Conservation (phyloP, 2,113 vertebrate genomes). For the Girardinichthys multiradiatus region DNA sequence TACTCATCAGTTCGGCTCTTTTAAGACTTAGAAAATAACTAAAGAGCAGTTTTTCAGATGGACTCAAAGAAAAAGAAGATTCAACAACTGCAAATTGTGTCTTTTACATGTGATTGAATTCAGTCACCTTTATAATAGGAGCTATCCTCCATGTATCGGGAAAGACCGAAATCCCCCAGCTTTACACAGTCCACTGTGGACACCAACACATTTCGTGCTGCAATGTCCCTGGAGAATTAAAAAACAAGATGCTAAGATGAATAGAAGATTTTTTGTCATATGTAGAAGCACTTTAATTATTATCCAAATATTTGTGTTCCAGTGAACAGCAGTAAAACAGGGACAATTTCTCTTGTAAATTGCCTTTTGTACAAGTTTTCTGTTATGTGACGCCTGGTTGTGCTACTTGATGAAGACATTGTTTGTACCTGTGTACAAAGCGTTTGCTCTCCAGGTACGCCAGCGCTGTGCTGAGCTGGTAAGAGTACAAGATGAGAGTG, state of each 20-base stretch:
- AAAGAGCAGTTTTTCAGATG: not conserved
- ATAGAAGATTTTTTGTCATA: not conserved
- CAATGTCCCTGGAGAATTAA: slow-evolving; percentile 90
- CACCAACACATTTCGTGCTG: slow-evolving; percentile 96
- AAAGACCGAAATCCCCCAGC: slow-evolving; percentile 96
- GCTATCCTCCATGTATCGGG: slow-evolving; percentile 99
- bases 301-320: not conserved
- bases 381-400: not conserved
- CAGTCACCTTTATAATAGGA: slow-evolving; percentile 97
- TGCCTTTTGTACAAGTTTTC: not conserved
- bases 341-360: not conserved
- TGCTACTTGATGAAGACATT: not conserved
- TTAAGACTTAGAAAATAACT: slow-evolving; percentile 8
- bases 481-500: slow-evolving; percentile 92
- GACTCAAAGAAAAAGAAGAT: not conserved
- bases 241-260: slow-evolving; percentile 6
- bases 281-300: not conserved
- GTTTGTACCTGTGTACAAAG: slow-evolving; percentile 94
- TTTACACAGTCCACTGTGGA: slow-evolving; percentile 96
- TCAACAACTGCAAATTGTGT: not conserved
- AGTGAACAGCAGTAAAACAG: not conserved
- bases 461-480: slow-evolving; percentile 96
- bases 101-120: not conserved
- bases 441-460: slow-evolving; percentile 98
- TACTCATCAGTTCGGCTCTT: not conserved